These are phyloP conservation scores for Alloscopus bannaensis DNA, from an alignment of 2,888 invertebrate genomes.

Conservation along the genomic window DNA sequence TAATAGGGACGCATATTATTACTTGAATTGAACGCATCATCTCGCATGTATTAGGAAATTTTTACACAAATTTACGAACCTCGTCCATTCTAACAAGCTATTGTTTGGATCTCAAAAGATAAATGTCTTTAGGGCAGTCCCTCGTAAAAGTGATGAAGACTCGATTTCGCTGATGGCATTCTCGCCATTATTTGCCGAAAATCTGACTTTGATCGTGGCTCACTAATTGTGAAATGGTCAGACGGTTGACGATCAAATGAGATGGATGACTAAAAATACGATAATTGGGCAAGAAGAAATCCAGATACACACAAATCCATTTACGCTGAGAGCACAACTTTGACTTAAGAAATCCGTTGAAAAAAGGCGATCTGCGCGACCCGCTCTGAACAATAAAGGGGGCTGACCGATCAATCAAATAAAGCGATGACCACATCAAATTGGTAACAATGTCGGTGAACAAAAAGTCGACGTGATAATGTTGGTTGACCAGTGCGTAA, in stretches of 20 bases:
- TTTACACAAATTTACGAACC: no score
- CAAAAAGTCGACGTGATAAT: no score
- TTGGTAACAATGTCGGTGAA: slow-evolving; percentile 33
- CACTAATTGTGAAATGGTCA: slow-evolving; percentile 22
- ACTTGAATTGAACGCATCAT: slow-evolving; percentile 21
- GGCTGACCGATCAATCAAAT: slow-evolving; percentile 36
- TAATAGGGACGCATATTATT: neutral
- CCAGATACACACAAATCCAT: neutral
- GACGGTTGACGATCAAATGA: slow-evolving; percentile 2
- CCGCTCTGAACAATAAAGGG: slow-evolving; percentile 13
- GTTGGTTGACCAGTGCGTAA: no score
- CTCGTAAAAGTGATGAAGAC: slow-evolving; percentile 14
- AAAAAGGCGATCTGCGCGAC: no score
- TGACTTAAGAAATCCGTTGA: no score
- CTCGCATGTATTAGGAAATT: no score
- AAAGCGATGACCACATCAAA: slow-evolving; percentile 17
- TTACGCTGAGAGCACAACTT: slow-evolving; percentile 1
- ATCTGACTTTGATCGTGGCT: no score
- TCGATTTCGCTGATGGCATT: slow-evolving; percentile 15
- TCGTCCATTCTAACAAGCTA: slow-evolving; percentile 52
- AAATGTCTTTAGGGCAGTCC: slow-evolving; percentile 39
- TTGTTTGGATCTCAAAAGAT: slow-evolving; percentile 38
- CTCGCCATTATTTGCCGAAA: slow-evolving; percentile 7
- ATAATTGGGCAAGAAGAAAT: slow-evolving; percentile 30
- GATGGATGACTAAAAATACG: slow-evolving; percentile 5